A percentile compares a stretch with the other conserved stretches of the same genome.
These are phyloP conservation scores for Axea sp. DNA, from an alignment of 2,888 invertebrate species.

Conservation along the genomic window DNA sequence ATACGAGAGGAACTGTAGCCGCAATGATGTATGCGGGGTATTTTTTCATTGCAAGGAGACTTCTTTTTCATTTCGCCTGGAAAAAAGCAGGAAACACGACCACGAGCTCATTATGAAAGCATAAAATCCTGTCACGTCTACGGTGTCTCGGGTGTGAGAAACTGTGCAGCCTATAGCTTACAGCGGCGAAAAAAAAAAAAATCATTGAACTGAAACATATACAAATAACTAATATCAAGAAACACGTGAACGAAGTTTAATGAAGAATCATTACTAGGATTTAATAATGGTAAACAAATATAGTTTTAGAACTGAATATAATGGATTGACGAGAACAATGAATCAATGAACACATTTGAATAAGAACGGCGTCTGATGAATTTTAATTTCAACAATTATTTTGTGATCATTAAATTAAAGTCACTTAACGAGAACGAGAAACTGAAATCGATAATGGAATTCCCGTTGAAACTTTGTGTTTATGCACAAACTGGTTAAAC, in stretches of 20 bases:
- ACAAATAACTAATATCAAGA: conserved; percentile 19
- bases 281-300: neutral
- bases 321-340: conserved; percentile 1
- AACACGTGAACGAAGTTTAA: conserved; percentile 7
- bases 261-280: neutral
- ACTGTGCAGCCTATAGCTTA: conserved; percentile 23
- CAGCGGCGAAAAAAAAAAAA: conserved; percentile 11
- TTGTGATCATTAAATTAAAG: too few relatives aligned
- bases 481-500: too few relatives aligned
- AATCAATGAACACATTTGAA: conserved; percentile 1
- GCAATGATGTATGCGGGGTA: conserved; percentile 22
- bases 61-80: conserved; percentile 24
- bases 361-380: conserved; percentile 1
- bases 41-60: conserved; percentile 31
- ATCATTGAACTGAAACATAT: conserved; percentile 6
- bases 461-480: too few relatives aligned
- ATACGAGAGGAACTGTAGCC: neutral
- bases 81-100: conserved; percentile 29
- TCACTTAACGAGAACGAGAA: too few relatives aligned
- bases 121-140: conserved; percentile 48
- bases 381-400: too few relatives aligned
- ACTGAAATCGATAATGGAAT: too few relatives aligned
- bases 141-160: conserved; percentile 34
- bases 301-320: neutral
- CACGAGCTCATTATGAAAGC: conserved; percentile 35